These are phyloP conservation scores for Pterostichus madidus DNA, from an alignment of 2,888 invertebrate genomes.

Conservation along the genomic window DNA sequence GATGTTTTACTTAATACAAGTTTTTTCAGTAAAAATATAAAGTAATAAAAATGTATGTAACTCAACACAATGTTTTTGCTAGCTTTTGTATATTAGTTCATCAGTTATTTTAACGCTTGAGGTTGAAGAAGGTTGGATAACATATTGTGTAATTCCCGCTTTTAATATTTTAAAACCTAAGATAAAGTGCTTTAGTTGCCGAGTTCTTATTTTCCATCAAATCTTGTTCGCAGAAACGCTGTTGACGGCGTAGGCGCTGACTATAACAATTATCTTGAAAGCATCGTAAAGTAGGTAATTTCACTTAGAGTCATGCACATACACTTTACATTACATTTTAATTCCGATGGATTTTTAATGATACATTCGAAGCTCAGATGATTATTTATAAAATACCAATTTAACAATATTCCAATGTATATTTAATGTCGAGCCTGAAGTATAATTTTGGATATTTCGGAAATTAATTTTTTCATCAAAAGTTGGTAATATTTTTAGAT, in stretches of 20 bases:
- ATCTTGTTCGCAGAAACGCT: not conserved
- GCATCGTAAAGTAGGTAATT: constrained; percentile 59
- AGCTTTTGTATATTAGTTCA: constrained; percentile 6
- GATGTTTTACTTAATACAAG: not conserved
- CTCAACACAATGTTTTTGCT: not conserved
- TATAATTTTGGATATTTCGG: too few species aligned
- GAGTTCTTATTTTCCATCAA: constrained; percentile 29
- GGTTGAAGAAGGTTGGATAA: not conserved
- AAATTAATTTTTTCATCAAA: too few species aligned
- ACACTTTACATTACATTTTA: not conserved
- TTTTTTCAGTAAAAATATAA: not conserved
- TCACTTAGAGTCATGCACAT: constrained; percentile 38
- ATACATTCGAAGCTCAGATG: not conserved
- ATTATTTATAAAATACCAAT: too few species aligned
- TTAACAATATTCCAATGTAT: too few species aligned
- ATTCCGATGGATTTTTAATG: not conserved
- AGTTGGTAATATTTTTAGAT: too few species aligned
- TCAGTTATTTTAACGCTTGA: constrained; percentile 11
- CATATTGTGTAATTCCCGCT: constrained; percentile 45
- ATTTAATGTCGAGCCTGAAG: too few species aligned
- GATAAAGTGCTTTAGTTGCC: constrained; percentile 14
- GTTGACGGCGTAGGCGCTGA: constrained; percentile 8
- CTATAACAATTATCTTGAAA: constrained; percentile 60
- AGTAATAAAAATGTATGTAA: constrained; percentile 13
- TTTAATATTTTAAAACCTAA: constrained; percentile 55